Percentiles rank a stretch among this genome's conserved stretches.
Conservation (phyloP, 2,113 vertebrate genomes). For the Raja brachyura region DNA sequence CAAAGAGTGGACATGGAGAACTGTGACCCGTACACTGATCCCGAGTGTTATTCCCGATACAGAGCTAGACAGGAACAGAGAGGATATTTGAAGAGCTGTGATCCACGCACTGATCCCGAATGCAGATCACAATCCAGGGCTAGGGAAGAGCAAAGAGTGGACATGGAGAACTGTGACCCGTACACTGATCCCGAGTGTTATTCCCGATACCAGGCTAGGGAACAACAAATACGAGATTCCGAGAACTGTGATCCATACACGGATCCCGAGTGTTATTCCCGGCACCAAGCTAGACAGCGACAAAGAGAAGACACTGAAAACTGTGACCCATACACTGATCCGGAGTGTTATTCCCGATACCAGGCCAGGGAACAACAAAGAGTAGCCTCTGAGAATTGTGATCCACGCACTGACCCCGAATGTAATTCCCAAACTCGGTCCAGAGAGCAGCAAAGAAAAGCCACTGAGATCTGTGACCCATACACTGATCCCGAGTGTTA, state of each 20-base stretch:
- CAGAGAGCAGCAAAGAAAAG: neutral
- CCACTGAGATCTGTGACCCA: neutral
- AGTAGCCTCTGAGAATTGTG: neutral
- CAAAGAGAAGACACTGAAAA: neutral
- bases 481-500: neutral
- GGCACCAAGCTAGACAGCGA: neutral
- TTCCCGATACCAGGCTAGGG: neutral
- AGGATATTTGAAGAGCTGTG: neutral
- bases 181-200: constrained; percentile 56
- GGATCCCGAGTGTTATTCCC: neutral
- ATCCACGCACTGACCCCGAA: neutral
- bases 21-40: neutral
- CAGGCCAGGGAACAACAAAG: neutral
- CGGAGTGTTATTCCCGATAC: neutral
- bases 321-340: neutral
- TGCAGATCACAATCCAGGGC: constrained; percentile 51
- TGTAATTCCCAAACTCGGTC: neutral
- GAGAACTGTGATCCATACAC: constrained; percentile 3
- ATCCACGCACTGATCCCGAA: constrained; percentile 59
- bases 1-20: neutral
- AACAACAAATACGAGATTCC: neutral
- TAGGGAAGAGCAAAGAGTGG: constrained; percentile 37
- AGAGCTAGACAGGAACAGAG: neutral
- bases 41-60: neutral
- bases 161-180: neutral